Evolutionary conservation across 2,113 vertebrate genomes (phyloP).

Genomic region (Vireo altiloquus): DNA sequence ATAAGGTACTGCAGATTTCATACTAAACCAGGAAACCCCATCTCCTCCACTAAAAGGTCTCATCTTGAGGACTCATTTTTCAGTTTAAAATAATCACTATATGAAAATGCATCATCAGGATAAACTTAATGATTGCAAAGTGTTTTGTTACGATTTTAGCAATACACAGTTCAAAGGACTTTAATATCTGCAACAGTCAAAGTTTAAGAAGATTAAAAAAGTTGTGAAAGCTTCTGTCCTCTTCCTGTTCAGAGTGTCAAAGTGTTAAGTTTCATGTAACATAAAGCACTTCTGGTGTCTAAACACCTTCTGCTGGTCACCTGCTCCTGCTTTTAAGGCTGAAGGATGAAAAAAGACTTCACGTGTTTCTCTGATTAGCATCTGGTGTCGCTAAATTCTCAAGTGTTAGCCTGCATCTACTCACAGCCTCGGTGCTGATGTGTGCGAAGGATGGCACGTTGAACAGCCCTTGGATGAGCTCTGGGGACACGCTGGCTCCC

Average conservation of each 20-base stretch:
- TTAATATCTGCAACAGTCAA: not conserved
- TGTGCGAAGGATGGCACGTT: constrained; percentile 88
- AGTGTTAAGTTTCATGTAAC: not conserved
- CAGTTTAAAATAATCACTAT: not conserved
- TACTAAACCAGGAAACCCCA: not conserved
- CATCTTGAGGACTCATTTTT: not conserved
- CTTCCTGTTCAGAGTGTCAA: not conserved
- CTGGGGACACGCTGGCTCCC: constrained; percentile 81
- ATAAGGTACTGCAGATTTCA: not conserved
- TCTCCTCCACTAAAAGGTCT: not conserved
- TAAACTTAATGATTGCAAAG: not conserved
- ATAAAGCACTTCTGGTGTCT: not conserved
- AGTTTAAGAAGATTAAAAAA: not conserved
- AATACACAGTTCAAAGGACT: not conserved
- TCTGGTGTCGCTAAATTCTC: not conserved
- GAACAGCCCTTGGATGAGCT: constrained; percentile 88
- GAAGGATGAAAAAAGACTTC: not conserved
- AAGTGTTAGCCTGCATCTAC: not conserved
- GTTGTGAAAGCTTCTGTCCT: not conserved
- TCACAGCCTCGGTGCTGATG: constrained; percentile 79
- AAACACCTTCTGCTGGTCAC: not conserved
- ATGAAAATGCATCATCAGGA: not conserved
- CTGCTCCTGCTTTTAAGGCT: not conserved
- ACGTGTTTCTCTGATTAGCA: not conserved
- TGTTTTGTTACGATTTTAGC: not conserved